Conservation (phyloP, 2,113 vertebrate genomes). For the Semnornis frantzii region DNA sequence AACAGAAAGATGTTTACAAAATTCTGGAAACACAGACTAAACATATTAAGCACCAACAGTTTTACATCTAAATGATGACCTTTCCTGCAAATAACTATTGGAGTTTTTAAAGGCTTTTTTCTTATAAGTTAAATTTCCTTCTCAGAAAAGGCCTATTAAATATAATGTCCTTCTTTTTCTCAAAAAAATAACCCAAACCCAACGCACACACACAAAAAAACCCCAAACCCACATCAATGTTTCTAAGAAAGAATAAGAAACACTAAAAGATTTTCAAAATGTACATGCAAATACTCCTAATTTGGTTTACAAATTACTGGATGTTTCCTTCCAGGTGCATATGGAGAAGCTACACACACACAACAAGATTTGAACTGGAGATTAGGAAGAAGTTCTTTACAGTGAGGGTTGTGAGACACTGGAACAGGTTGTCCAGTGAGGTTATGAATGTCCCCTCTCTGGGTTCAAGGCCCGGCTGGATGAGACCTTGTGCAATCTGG, state of each 20-base stretch:
- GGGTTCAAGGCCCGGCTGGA: too few relatives aligned
- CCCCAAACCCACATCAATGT: not conserved
- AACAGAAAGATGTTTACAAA: not conserved
- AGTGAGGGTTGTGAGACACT: too few relatives aligned
- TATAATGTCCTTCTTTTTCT: accelerated
- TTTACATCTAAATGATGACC: not conserved
- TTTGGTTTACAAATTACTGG: not conserved
- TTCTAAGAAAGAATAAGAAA: not conserved
- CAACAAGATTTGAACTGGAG: too few relatives aligned
- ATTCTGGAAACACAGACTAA: conserved; percentile 14
- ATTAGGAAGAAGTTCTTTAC: too few relatives aligned
- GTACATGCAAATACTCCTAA: not conserved
- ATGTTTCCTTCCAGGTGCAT: not conserved
- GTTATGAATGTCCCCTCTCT: too few relatives aligned
- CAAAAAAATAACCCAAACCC: not conserved
- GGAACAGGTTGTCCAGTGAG: too few relatives aligned
- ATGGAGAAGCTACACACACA: not conserved
- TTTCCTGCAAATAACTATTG: not conserved
- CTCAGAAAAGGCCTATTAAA: not conserved
- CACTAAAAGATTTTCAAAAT: not conserved
- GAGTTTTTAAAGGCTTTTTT: not conserved
- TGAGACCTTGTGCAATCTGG: too few relatives aligned
- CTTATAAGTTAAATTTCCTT: not conserved
- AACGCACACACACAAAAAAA: too few relatives aligned
- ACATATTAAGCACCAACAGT: not conserved